These are phyloP conservation scores for Monarcha castaneiventris DNA, from an alignment of 2,113 vertebrate genomes.

Conservation along the genomic window DNA sequence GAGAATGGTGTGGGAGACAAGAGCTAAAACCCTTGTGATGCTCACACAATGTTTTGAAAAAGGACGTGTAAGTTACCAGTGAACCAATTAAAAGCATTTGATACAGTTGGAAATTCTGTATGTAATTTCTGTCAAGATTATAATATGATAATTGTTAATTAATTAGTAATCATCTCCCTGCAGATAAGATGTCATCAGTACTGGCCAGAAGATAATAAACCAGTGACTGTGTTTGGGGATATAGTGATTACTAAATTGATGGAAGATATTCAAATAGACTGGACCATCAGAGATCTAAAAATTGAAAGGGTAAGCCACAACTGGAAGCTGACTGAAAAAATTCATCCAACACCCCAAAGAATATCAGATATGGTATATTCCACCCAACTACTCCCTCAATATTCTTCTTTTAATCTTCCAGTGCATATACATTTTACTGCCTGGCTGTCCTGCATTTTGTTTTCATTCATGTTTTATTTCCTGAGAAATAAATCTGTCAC, in stretches of 20 bases:
- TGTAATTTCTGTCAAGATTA: not conserved
- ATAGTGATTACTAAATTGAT: slow-evolving; percentile 95
- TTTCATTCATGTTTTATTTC: not conserved
- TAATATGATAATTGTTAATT: not conserved
- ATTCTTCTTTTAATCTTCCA: not conserved
- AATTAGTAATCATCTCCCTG: slow-evolving; percentile 46
- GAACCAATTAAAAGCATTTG: not conserved
- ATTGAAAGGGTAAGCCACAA: slow-evolving; percentile 88
- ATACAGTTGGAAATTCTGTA: not conserved
- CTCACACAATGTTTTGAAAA: slow-evolving; percentile 97
- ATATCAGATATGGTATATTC: not conserved
- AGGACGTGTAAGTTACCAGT: slow-evolving; percentile 83
- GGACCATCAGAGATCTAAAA: slow-evolving; percentile 92
- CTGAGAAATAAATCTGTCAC: not conserved
- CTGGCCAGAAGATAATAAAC: slow-evolving; percentile 98
- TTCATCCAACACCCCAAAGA: not conserved
- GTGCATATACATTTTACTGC: not conserved
- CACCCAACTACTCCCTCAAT: not conserved
- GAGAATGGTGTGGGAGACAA: slow-evolving; percentile 99
- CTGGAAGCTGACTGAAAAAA: not conserved
- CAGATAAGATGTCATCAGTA: slow-evolving; percentile 98
- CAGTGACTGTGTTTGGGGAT: slow-evolving; percentile 96
- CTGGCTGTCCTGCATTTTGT: not conserved
- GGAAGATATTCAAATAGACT: slow-evolving; percentile 89
- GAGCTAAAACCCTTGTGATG: slow-evolving; percentile 93